Evolutionary conservation across 2,797 vertebrate genomes (phyloP).

Genomic region (Pseudochirops corinnae): DNA sequence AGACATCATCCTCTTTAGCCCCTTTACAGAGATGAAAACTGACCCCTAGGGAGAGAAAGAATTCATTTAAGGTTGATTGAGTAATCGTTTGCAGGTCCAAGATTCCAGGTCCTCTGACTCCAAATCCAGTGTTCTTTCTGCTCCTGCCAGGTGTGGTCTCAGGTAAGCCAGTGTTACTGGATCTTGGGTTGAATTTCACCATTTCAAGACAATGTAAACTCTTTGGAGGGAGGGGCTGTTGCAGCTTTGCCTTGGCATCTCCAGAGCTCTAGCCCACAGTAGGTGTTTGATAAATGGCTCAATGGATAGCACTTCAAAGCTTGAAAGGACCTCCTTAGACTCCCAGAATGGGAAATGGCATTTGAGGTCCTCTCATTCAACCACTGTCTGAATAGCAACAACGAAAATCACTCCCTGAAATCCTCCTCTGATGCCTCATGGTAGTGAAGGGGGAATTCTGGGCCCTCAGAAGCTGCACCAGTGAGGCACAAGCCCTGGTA

Average conservation of each 20-base stretch:
- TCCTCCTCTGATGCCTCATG: background rate
- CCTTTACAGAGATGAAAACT: background rate
- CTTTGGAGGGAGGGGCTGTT: background rate
- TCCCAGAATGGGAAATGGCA: background rate
- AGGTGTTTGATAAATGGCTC: background rate
- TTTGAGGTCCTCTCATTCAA: background rate
- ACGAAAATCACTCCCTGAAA: background rate
- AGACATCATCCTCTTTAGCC: background rate
- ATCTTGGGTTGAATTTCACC: background rate
- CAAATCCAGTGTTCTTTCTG: background rate
- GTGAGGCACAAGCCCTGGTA: background rate
- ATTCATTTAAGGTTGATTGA: background rate
- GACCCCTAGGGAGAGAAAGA: background rate
- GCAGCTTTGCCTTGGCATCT: background rate
- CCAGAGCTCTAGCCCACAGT: background rate
- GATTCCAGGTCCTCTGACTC: background rate
- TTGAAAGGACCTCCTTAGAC: background rate
- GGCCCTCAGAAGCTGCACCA: background rate
- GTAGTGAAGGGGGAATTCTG: background rate
- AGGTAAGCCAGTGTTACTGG: background rate
- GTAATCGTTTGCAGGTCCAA: background rate
- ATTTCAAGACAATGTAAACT: background rate
- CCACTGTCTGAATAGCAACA: background rate
- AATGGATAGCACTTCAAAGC: background rate
- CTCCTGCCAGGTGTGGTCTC: background rate